Conservation (phyloP, 1,140 invertebrate species). For the Drosophila pandora region DNA sequence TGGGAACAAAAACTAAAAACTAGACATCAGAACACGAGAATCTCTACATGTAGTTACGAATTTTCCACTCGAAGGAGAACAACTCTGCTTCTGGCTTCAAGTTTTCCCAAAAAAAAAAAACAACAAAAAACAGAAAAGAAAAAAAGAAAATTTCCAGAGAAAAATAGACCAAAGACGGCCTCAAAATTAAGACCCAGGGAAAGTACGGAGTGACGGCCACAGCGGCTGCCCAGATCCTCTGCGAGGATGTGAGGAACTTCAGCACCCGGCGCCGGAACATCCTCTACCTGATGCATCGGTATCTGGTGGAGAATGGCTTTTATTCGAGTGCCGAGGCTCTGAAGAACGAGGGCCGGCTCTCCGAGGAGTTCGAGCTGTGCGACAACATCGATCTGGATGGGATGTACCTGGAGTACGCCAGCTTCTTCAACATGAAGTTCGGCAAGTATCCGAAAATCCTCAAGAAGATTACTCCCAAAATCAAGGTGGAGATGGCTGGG, state of each 20-base stretch:
- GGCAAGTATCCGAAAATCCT: constrained; percentile 93
- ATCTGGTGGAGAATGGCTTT: constrained; percentile 90
- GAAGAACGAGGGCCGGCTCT: constrained; percentile 88
- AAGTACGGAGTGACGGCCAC: constrained; percentile 64
- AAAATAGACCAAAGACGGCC: not conserved
- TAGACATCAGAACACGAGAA: not conserved
- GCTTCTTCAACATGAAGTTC: constrained; percentile 93
- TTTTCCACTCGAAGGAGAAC: not conserved
- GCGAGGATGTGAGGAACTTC: constrained; percentile 74
- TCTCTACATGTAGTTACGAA: not conserved
- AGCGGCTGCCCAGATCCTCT: constrained; percentile 46
- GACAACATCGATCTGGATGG: constrained; percentile 96
- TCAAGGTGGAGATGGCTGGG: constrained; percentile 62
- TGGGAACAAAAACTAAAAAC: not conserved
- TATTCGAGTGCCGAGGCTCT: constrained; percentile 86
- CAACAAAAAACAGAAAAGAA: not conserved
- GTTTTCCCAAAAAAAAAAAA: too few species aligned
- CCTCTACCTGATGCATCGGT: constrained; percentile 91
- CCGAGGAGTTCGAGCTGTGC: constrained; percentile 90
- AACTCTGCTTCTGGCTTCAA: not conserved
- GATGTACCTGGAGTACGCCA: constrained; percentile 94
- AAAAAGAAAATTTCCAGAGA: not conserved
- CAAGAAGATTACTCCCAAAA: constrained; percentile 84
- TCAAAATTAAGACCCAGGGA: constrained; percentile 59
- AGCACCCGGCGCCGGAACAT: constrained; percentile 88